Conservation (phyloP, 2,113 vertebrate species). For the Barnardius zonarius region DNA sequence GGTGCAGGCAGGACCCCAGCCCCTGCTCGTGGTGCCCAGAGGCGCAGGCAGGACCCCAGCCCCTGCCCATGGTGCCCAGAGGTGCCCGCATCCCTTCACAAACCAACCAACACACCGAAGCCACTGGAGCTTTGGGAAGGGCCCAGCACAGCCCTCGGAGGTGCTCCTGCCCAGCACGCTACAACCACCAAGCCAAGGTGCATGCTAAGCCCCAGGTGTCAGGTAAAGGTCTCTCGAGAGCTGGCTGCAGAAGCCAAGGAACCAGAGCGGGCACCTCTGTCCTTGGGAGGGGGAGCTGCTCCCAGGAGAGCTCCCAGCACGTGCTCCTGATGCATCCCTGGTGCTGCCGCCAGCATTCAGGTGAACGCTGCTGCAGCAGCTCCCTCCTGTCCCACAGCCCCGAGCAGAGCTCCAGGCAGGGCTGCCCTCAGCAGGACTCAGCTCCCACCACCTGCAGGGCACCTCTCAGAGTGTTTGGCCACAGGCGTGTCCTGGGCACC, state of each 20-base stretch:
- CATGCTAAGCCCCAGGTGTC: not conserved
- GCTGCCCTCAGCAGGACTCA: not conserved
- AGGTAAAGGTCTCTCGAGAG: not conserved
- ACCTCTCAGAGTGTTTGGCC: not conserved
- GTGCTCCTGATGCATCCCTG: not conserved
- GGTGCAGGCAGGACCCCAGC: not conserved
- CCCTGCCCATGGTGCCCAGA: not conserved
- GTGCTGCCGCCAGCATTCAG: not conserved
- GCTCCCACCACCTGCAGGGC: not conserved
- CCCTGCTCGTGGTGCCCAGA: not conserved
- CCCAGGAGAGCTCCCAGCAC: not conserved
- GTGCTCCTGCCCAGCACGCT: not conserved
- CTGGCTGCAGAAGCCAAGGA: not conserved
- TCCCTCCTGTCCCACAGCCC: not conserved
- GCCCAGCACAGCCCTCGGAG: not conserved
- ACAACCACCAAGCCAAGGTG: not conserved
- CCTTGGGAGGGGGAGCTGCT: not conserved
- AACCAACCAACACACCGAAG: not conserved
- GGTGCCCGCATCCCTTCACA: not conserved
- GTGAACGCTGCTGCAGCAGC: not conserved
- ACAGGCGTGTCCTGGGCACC: not conserved
- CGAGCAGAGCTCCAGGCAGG: not conserved
- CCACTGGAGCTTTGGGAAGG: not conserved
- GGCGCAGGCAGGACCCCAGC: not conserved
- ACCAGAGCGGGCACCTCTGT: not conserved